A percentile compares a stretch with the other conserved stretches of the same genome.
These are phyloP conservation scores for Microcebus lehilahytsara DNA, from an alignment of 2,113 vertebrate species.

Conservation along the genomic window DNA sequence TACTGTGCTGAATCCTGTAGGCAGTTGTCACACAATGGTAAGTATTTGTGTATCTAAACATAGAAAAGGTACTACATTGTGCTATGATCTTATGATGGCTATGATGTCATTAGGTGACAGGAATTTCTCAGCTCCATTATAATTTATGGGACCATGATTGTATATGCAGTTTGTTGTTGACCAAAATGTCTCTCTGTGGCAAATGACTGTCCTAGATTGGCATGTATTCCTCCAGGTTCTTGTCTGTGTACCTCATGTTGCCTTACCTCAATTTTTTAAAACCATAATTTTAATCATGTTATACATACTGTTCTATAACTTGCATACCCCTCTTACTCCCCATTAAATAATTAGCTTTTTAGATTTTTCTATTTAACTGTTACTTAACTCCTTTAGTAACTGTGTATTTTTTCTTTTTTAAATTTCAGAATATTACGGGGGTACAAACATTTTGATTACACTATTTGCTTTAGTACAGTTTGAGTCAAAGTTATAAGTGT, in stretches of 20 bases:
- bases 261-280: not conserved
- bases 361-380: not conserved
- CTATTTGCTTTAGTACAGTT: too few species aligned
- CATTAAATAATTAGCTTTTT: not conserved
- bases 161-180: not conserved
- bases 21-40: too few species aligned
- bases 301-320: not conserved
- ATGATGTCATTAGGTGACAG: not conserved
- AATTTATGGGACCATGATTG: not conserved
- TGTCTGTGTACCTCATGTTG: not conserved
- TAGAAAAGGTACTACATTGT: not conserved
- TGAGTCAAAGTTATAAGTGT: too few species aligned
- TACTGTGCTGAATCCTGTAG: too few species aligned
- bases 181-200: not conserved
- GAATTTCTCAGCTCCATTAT: not conserved
- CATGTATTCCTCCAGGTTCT: not conserved
- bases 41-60: not conserved
- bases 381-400: not conserved
- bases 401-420: too few species aligned
- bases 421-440: too few species aligned
- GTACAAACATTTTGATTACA: too few species aligned
- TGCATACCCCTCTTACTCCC: not conserved
- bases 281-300: not conserved
- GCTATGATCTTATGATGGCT: not conserved
- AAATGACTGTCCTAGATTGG: not conserved